Percentiles rank a stretch among this genome's conserved stretches.
Conservation (phyloP, 2,797 vertebrate species). For the Oryzias dopingdopingensis region DNA sequence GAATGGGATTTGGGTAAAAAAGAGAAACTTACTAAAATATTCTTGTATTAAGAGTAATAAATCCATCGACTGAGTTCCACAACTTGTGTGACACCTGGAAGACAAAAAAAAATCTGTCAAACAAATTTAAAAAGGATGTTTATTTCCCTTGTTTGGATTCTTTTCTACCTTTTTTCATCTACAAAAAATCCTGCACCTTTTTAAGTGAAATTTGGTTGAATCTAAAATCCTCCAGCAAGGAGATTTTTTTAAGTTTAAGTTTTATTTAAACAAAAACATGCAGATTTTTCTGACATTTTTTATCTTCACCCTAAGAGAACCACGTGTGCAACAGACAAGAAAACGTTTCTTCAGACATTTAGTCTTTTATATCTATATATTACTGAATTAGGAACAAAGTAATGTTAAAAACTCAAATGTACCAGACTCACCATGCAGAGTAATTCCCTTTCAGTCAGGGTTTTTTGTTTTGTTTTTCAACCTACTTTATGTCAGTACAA, state of each 20-base stretch:
- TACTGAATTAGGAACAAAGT: constrained; percentile 21
- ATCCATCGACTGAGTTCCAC: constrained; percentile 76
- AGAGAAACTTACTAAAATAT: constrained; percentile 73
- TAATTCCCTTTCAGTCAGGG: constrained; percentile 42
- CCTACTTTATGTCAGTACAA: constrained; percentile 15
- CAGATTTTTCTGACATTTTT: too few species aligned
- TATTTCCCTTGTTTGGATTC: background rate
- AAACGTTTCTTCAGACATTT: too few species aligned
- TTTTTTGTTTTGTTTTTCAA: constrained; percentile 40
- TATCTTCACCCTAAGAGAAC: too few species aligned
- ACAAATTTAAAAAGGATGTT: background rate
- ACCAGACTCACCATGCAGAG: constrained; percentile 60
- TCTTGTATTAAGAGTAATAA: constrained; percentile 73
- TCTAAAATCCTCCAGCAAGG: background rate
- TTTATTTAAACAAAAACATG: too few species aligned
- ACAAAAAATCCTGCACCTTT: background rate
- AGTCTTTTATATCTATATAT: constrained; percentile 5
- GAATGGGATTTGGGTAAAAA: background rate
- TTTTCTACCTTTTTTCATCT: background rate
- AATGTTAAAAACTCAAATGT: constrained; percentile 54
- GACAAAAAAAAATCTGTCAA: constrained; percentile 27
- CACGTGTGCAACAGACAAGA: too few species aligned
- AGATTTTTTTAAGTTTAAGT: too few species aligned
- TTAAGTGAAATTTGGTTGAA: background rate
- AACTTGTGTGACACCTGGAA: constrained; percentile 69